Conservation (phyloP, 2,888 invertebrate species). For the Phania funesta region DNA sequence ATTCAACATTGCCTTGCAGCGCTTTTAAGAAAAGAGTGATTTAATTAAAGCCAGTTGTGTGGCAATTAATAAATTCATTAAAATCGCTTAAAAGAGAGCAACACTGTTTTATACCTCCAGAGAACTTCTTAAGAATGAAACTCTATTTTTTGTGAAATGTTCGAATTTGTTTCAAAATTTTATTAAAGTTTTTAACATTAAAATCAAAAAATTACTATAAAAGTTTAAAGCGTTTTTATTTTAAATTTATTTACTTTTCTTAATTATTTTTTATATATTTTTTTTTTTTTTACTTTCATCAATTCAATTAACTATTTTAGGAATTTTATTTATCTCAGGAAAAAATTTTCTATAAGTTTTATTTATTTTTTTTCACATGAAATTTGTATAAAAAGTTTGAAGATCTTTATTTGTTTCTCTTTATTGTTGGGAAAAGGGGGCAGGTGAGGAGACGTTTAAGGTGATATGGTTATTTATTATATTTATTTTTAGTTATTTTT, state of each 20-base stretch:
- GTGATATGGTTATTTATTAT: conserved; percentile 58
- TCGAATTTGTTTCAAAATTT: conserved; percentile 39
- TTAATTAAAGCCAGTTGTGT: too few relatives aligned
- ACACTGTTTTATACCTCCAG: neutral
- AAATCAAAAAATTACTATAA: conserved; percentile 67
- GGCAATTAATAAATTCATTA: too few relatives aligned
- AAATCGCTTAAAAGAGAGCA: too few relatives aligned
- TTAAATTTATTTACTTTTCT: conserved; percentile 51
- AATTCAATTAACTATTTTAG: conserved; percentile 67
- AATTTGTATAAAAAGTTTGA: conserved; percentile 45
- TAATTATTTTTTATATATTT: conserved; percentile 24
- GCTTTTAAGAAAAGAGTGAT: too few relatives aligned
- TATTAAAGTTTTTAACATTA: conserved; percentile 64
- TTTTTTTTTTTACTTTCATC: conserved; percentile 33
- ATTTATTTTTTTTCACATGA: conserved; percentile 34
- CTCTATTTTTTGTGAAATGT: conserved; percentile 38
- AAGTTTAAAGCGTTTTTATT: conserved; percentile 66
- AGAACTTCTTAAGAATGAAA: neutral
- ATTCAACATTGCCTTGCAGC: too few relatives aligned
- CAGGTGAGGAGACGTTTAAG: conserved; percentile 38
- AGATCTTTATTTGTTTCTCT: neutral
- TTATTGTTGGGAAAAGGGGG: neutral
- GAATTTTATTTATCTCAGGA: conserved; percentile 51
- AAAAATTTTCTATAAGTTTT: conserved; percentile 45
- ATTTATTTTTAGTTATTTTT: neutral